Evolutionary conservation across 2,113 vertebrate species (phyloP).

Genomic region (Smithornis capensis): DNA sequence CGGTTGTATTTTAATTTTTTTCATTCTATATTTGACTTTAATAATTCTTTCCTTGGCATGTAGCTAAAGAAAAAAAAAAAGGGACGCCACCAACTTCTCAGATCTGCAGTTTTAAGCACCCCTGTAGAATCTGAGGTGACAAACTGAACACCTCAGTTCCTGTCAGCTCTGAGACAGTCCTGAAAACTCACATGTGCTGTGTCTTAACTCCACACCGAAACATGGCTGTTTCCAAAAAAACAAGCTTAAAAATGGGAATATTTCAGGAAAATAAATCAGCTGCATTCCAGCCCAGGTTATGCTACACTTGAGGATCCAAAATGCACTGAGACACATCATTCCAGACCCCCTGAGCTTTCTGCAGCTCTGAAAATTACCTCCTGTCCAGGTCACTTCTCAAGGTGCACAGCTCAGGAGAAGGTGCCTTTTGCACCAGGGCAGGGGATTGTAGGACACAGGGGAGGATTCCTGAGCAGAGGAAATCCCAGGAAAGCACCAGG

Average conservation of each 20-base stretch:
- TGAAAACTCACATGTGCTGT: accelerated
- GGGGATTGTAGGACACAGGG: background rate
- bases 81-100: background rate
- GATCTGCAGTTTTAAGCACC: background rate
- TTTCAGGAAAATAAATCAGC: background rate
- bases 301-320: background rate
- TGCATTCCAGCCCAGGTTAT: background rate
- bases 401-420: background rate
- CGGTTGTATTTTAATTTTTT: background rate
- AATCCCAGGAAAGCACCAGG: background rate
- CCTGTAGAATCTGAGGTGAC: background rate
- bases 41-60: accelerated
- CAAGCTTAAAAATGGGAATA: background rate
- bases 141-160: accelerated
- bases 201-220: background rate
- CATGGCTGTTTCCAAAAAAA: background rate
- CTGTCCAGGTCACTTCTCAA: background rate
- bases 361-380: background rate
- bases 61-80: background rate
- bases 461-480: background rate
- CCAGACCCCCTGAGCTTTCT: background rate
- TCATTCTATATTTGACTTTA: background rate
- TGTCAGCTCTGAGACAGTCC: background rate
- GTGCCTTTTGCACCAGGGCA: background rate
- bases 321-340: background rate